Base-by-base conservation (phyloP, 2,888 invertebrate genomes). In the Elysia crispata region DNA sequence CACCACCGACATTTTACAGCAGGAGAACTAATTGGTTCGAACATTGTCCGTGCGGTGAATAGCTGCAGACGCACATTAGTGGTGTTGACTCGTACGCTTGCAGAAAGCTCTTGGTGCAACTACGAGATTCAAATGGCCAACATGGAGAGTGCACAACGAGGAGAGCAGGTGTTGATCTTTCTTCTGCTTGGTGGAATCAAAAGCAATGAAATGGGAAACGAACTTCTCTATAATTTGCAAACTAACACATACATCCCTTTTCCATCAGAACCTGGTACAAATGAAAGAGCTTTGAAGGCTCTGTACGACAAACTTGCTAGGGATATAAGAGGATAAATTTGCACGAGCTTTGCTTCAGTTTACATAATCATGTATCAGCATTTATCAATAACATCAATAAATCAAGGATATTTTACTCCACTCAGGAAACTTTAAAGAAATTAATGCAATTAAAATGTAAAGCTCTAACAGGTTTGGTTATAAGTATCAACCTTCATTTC, bases 111-210 rank as follows among this genome's bases (percentile, higher is more conserved):
- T 15, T 82, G 82, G 82, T 69, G 77, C 54, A 20, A 64, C 50
- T 82, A 60, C 70, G 82, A 82, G 70, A 25, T 82, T 20, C 74
- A 82, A 64, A 82, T 82, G 82, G 82, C 82, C 25, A 77, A 67
- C 23, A 76, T 82, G 77, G 82, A 82, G 49, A 64, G 50, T 30
- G 60, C 25, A 0, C 73, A 77, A 23, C 73, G 77, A 25, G 79
- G 82, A 0, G 54, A 77, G 11, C 18, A 25, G 30, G 79, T 82
- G 54, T 28, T 82, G 60, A 25, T 82, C 1, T 79, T 82, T 49
- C 79, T 82, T 8, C n/a, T 73, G 13, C 64, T 67, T 31, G 79
- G 64, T 0, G 20, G 72, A 31, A 31, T 81, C 23, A 67, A 74
- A 1, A n/a, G 57, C 11, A 0, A 62, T 6, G n/a, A 50, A 30